Evolutionary conservation across 2,888 invertebrate genomes (phyloP), one percentile per base, ranked within the genome.

Genomic region (Sinohyriopsis cumingii): DNA sequence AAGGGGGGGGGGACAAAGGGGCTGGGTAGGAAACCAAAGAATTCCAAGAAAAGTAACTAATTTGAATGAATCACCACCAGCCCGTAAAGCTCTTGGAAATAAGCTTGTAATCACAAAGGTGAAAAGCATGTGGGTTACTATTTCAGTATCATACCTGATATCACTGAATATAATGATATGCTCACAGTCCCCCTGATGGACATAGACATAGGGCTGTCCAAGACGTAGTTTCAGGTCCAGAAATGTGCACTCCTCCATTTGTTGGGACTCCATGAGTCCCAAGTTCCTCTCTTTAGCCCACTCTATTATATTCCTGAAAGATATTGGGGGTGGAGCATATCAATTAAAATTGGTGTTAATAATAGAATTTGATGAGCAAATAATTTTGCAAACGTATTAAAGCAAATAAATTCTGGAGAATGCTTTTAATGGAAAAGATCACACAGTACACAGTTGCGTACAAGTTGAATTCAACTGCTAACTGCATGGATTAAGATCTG

Each of bases 171-270:
- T 92, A 84, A 98, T 92, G 3, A 97, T 88, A 90, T 98, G 98
- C 90, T 98, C 97, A 90, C 98, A 98, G 85, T 94, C 92, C 15
- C 96, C 97, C 89, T 96, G 95, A 91, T 98, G 98, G 73, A 95
- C 92, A 91, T 95, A 98, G 0, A 98, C 92, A 92, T 94, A 94
- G 0, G 95, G 94, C 85, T 93, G 93, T 0, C 95, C 95, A 19
- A 90, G 77, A 65, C 83, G 73, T 3, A 90, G 55, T 19, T 70
- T 82, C 28, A 90, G 79, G 72, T 89, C 88, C 65, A 79, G 74
- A 72, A 90, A 87, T 20, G 73, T 81, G 0, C 81, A 78, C 7
- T 81, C 76, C 59, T 84, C 86, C 90, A 90, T 90, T 19, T 65
- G 68, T 18, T 71, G 76, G 18, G 78, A 72, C 20, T 76, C 66